Percentiles rank a stretch among this genome's conserved stretches.
Conservation (phyloP, 2,797 vertebrate species). For the Ataeniobius toweri region DNA sequence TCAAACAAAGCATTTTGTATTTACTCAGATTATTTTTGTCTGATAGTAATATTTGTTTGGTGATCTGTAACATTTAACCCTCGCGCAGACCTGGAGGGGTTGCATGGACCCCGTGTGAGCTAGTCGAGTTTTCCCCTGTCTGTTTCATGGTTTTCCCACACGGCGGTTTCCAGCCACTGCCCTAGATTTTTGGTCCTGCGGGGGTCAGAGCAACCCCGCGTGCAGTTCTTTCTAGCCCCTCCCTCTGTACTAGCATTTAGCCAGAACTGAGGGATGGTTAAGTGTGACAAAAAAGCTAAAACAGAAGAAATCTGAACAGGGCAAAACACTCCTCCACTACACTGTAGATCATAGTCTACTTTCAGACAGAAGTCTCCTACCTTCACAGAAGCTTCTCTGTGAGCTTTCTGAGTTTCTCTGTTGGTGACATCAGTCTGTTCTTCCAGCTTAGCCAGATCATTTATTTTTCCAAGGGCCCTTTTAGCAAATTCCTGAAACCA, state of each 20-base stretch:
- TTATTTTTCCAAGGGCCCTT: conserved; percentile 88
- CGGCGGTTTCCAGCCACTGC: no score
- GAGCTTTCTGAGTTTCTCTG: conserved; percentile 77
- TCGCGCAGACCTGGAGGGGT: no score
- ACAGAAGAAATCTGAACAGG: background rate
- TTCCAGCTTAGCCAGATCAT: conserved; percentile 85
- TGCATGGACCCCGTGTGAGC: no score
- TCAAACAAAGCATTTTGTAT: background rate
- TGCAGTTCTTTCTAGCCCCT: no score
- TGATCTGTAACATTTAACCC: background rate
- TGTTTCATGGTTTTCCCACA: no score
- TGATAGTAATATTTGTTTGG: background rate
- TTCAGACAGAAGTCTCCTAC: conserved; percentile 62
- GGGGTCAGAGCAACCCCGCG: no score
- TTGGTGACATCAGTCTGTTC: conserved; percentile 67
- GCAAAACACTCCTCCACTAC: background rate
- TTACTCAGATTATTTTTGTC: background rate
- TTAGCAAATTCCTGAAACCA: conserved; percentile 88
- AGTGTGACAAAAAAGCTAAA: background rate
- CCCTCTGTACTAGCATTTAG: no score
- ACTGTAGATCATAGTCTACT: background rate
- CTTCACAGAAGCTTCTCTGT: conserved; percentile 90
- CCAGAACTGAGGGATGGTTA: no score
- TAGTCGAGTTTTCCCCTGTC: no score
- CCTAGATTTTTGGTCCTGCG: no score